Conservation (phyloP, 2,113 vertebrate genomes). For the Nestor notabilis region DNA sequence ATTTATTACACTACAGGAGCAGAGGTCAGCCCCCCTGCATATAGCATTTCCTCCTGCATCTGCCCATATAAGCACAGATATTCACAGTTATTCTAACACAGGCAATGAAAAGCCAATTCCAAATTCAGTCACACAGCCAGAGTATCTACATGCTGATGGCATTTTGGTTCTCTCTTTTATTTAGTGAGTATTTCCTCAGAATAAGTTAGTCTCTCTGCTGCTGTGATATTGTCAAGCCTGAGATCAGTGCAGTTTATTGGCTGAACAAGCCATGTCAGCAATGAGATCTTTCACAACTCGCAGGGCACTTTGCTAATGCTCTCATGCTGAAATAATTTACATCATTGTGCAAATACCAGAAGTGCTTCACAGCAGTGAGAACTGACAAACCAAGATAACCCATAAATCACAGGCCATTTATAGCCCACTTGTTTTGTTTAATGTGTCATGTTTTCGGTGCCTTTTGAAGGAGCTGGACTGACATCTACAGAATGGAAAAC, state of each 20-base stretch:
- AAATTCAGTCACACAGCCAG: rapidly evolving
- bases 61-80: neutral
- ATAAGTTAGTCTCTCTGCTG: neutral
- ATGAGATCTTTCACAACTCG: neutral
- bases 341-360: neutral
- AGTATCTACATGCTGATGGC: neutral
- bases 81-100: neutral
- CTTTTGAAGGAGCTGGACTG: neutral
- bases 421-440: neutral
- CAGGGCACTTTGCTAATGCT: neutral
- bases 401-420: neutral
- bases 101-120: neutral
- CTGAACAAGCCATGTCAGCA: neutral
- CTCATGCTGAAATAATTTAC: neutral
- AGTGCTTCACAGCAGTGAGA: neutral
- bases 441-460: neutral
- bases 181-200: neutral
- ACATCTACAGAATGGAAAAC: neutral
- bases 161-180: neutral
- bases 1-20: neutral
- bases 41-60: neutral
- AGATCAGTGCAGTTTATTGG: neutral
- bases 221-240: neutral
- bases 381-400: neutral
- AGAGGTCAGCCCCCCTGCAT: neutral